phyloP scores from a whole-genome alignment of 1,140 invertebrate genomes.

The Helicoverpa zea region DNA sequence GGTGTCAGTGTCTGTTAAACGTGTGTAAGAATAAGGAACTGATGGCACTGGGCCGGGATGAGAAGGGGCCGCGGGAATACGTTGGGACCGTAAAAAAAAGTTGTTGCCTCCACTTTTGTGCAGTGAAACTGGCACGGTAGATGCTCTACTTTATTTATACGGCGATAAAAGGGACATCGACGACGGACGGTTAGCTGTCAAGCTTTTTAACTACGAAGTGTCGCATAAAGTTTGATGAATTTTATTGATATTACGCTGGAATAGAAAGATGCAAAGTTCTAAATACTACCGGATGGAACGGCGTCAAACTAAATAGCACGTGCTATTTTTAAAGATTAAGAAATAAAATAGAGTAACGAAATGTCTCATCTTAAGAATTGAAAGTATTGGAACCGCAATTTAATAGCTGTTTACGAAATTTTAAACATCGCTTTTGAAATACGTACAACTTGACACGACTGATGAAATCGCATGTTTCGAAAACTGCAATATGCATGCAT shows the following conservation, averaged over 20 bases:
- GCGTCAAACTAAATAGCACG: slow-evolving; percentile 2
- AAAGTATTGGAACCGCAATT: not conserved
- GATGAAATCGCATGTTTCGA: slow-evolving; percentile 12
- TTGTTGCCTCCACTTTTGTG: slow-evolving; percentile 74
- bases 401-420: slow-evolving; percentile 10
- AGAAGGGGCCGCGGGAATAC: slow-evolving; percentile 80
- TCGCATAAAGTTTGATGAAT: slow-evolving; percentile 25
- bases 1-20: slow-evolving; percentile 65
- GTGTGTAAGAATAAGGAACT: slow-evolving; percentile 81
- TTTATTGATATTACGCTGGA: not conserved
- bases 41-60: slow-evolving; percentile 67
- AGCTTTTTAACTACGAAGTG: slow-evolving; percentile 7
- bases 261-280: slow-evolving; percentile 4
- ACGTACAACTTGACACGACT: not conserved
- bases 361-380: not conserved
- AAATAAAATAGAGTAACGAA: not conserved
- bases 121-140: slow-evolving; percentile 58
- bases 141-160: slow-evolving; percentile 72
- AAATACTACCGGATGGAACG: not conserved
- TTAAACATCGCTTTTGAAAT: not conserved
- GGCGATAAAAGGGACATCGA: slow-evolving; percentile 36
- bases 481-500: not conserved
- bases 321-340: slow-evolving; percentile 30
- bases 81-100: slow-evolving; percentile 77
- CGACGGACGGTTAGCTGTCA: slow-evolving; percentile 7